Evolutionary conservation across 2,797 vertebrate species (phyloP), one percentile per base, ranked within the genome.

Genomic region (Lophura swinhoii): DNA sequence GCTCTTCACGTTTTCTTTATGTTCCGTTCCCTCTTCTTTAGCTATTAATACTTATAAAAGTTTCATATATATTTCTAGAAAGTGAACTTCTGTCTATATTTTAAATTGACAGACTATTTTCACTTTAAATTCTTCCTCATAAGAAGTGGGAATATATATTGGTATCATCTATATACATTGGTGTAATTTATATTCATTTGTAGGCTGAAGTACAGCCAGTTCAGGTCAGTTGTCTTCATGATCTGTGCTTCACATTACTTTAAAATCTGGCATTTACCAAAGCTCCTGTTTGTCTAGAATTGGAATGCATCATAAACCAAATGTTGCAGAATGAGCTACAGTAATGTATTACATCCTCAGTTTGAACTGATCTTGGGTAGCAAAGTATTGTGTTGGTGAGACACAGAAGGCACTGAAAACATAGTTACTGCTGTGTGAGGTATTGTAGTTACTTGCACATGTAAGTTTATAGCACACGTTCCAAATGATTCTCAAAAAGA

Each of bases 361-460:
- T 49, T 79, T 9, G 49, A 14, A 63, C 29, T 80, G 44, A 33
- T 64, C 28, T 71, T 11, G 5, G 48, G 73, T 12, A 76, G 53
- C 21, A 79, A 76, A 75, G 46, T 77, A 77, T 13, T 51, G 22
- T 58, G 7, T 58, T 46, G 60, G 49, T 39, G 59, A 75, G 22
- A 72, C 31, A 37, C 12, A 59, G 15, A 82, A 91, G 58, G 39
- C 39, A 60, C 29, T 60, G 49, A 51, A 89, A 84, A 58, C 60
- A 58, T 33, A 64, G 22, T 24, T 59, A 39, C 48, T 56, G 12
- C 37, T 66, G 64, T 63, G 82, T 71, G 62, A 68, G 2, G 2
- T 33, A 41, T 31, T 71, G 24, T 26, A 62, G 14, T 14, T 85
- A 8, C 62, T 18, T 85, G 8, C 58, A 80, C 0, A 0, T 66